phyloP scores from a whole-genome alignment of 2,888 invertebrate genomes.

The Diplazon laetatorius region DNA sequence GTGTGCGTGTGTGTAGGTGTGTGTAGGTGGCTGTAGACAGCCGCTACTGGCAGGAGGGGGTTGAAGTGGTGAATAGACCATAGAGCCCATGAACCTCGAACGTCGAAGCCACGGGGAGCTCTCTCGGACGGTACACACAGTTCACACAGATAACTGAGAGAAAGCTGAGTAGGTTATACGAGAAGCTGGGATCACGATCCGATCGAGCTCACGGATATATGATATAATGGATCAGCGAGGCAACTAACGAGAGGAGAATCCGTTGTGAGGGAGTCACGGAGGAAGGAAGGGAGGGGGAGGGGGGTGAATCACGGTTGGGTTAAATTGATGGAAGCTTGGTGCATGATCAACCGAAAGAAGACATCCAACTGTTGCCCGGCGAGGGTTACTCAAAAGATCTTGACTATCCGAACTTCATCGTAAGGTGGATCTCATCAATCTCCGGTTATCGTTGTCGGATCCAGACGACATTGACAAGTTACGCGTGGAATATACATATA shows the following conservation, averaged over 20 bases:
- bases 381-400: background rate
- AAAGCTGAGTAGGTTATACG: too few relatives aligned
- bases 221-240: background rate
- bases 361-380: conserved; percentile 60
- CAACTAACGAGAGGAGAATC: conserved; percentile 22
- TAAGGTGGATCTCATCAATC: background rate
- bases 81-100: too few relatives aligned
- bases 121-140: too few relatives aligned
- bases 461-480: background rate
- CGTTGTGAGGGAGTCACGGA: too few relatives aligned
- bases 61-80: too few relatives aligned
- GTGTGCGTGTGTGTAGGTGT: too few relatives aligned
- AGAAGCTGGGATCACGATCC: background rate
- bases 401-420: background rate
- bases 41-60: too few relatives aligned
- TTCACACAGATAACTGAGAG: too few relatives aligned
- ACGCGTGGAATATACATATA: conserved; percentile 9
- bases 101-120: too few relatives aligned
- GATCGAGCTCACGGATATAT: conserved; percentile 2
- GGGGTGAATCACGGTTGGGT: background rate
- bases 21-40: too few relatives aligned
- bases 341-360: conserved; percentile 48
- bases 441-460: conserved; percentile 6
- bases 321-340: conserved; percentile 16
- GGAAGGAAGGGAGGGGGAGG: too few relatives aligned